These are phyloP conservation scores for Jaculus jaculus DNA, from an alignment of 2,113 vertebrate species.

Conservation along the genomic window DNA sequence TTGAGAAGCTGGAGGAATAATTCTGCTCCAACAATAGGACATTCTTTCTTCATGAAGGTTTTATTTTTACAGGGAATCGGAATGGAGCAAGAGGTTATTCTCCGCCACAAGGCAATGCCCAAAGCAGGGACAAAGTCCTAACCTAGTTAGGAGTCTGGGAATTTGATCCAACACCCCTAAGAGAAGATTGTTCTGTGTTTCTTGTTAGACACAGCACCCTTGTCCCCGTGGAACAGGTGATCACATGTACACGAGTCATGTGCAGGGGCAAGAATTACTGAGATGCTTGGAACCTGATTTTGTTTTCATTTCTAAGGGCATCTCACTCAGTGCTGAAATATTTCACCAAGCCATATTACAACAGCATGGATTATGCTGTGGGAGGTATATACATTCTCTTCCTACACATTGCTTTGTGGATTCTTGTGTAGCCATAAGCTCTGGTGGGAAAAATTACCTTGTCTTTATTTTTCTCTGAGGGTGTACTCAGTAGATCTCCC, in stretches of 20 bases:
- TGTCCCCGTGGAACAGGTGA: background rate
- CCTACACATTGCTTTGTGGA: background rate
- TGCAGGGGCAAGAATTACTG: background rate
- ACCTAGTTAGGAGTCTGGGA: conserved; percentile 65
- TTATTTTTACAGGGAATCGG: conserved; percentile 45
- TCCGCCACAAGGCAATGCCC: conserved; percentile 63
- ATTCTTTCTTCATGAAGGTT: conserved; percentile 68
- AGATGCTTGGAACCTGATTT: conserved; percentile 33
- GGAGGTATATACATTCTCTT: accelerated
- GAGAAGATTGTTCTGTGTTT: conserved; percentile 51
- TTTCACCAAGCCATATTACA: background rate
- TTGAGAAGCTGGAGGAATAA: conserved; percentile 66
- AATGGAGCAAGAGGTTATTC: conserved; percentile 56
- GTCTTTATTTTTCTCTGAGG: background rate
- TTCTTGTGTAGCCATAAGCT: background rate
- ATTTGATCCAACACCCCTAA: conserved; percentile 67
- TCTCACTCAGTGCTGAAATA: conserved; percentile 11
- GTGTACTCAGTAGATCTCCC: conserved; percentile 23
- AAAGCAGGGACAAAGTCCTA: conserved; percentile 59
- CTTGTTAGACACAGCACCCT: conserved; percentile 71
- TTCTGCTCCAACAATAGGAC: conserved; percentile 74
- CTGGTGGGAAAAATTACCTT: background rate
- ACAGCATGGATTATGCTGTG: background rate
- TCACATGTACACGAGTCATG: accelerated
- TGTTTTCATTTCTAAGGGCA: conserved; percentile 54